Evolutionary conservation across 1,140 invertebrate genomes (phyloP).

Genomic region (Ceratina japonica): DNA sequence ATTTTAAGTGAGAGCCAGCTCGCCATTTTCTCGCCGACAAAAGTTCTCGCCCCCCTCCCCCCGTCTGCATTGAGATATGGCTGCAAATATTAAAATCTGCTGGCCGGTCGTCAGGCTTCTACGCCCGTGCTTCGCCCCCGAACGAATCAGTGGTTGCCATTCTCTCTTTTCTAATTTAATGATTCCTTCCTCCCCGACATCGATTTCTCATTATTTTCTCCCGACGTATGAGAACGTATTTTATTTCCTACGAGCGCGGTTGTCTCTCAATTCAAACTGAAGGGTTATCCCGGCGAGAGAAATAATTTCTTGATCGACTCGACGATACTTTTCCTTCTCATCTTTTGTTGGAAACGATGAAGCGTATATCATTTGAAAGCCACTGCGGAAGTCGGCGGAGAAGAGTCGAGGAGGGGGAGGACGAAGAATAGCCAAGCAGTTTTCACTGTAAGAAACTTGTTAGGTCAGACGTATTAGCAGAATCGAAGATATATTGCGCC

Average conservation of each 20-base stretch:
- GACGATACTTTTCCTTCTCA: neutral
- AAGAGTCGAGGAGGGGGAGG: slow-evolving; percentile 8
- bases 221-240: neutral
- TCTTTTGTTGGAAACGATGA: neutral
- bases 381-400: slow-evolving; percentile 23
- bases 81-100: slow-evolving; percentile 73
- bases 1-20: slow-evolving; percentile 70
- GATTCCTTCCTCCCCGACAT: neutral
- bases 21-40: slow-evolving; percentile 43
- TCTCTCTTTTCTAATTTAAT: slow-evolving; percentile 5
- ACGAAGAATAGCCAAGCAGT: slow-evolving; percentile 46
- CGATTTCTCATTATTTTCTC: neutral
- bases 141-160: slow-evolving; percentile 41
- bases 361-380: slow-evolving; percentile 27
- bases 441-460: slow-evolving; percentile 50
- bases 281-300: neutral
- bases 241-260: neutral
- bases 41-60: slow-evolving; percentile 56
- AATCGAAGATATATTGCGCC: slow-evolving; percentile 51
- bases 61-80: slow-evolving; percentile 65
- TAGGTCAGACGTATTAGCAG: slow-evolving; percentile 56
- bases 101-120: slow-evolving; percentile 51
- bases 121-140: neutral
- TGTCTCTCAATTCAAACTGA: neutral
- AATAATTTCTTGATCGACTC: neutral